Evolutionary conservation across 2,888 invertebrate genomes (phyloP).

Genomic region (Lingula anatina): DNA sequence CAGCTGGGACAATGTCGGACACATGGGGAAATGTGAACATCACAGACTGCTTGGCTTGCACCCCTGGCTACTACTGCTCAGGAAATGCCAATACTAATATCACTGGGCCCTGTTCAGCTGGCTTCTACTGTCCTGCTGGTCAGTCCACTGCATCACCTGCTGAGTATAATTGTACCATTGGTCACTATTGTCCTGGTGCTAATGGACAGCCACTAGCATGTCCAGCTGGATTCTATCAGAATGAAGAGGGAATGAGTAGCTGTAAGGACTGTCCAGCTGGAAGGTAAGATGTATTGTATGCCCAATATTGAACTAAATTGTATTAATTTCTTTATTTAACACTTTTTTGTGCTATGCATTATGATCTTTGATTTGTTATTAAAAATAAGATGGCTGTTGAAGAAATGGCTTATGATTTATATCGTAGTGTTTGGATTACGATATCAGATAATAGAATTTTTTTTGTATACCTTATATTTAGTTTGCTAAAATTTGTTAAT

Average conservation of each 20-base stretch:
- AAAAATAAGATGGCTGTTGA: no score
- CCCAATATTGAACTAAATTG: no score
- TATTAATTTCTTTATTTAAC: no score
- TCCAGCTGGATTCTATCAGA: slow-evolving; percentile 37
- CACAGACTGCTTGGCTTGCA: slow-evolving; percentile 34
- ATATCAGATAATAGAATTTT: no score
- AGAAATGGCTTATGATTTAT: no score
- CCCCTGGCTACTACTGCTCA: slow-evolving; percentile 41
- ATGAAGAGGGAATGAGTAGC: slow-evolving; percentile 25
- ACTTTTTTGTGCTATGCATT: no score
- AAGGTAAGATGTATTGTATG: slow-evolving; percentile 36
- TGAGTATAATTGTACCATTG: slow-evolving; percentile 38
- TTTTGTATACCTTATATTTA: no score
- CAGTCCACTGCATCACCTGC: slow-evolving; percentile 68
- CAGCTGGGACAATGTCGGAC: slow-evolving; percentile 38
- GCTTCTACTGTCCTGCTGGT: slow-evolving; percentile 83
- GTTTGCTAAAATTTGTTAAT: no score
- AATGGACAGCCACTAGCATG: slow-evolving; percentile 32
- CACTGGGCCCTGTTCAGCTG: slow-evolving; percentile 37
- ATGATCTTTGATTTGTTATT: no score
- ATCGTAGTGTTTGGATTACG: no score
- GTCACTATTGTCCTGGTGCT: slow-evolving; percentile 41
- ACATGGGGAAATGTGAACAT: slow-evolving; percentile 29
- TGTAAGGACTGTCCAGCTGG: slow-evolving; percentile 42
- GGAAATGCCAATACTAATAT: slow-evolving; percentile 28